phyloP scores from a whole-genome alignment of 2,113 vertebrate genomes.

The Albula glossodonta region DNA sequence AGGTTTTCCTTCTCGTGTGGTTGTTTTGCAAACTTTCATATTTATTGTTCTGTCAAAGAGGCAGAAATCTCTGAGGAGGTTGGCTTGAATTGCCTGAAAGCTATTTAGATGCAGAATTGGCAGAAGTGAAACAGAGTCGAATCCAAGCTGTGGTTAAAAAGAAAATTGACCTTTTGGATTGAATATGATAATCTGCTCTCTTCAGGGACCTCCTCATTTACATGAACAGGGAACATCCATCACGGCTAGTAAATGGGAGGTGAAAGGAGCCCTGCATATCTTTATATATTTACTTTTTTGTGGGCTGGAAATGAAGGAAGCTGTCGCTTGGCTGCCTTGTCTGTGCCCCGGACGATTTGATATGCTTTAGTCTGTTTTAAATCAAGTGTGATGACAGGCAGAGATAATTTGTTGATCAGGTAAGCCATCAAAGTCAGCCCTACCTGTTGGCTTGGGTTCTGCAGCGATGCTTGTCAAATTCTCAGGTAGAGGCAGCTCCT shows the following conservation, averaged over 20 bases:
- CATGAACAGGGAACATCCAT: conserved; percentile 8
- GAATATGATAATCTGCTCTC: conserved; percentile 9
- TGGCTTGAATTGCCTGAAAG: neutral
- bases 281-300: neutral
- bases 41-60: neutral
- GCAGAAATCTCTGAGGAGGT: neutral
- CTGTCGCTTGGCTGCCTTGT: neutral
- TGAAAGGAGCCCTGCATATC: neutral
- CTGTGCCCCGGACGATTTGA: neutral
- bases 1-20: neutral
- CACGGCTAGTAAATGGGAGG: conserved; percentile 8
- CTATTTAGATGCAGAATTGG: neutral
- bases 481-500: conserved; percentile 18
- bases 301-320: neutral
- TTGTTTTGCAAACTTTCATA: neutral
- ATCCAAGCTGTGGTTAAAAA: neutral
- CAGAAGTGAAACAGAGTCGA: neutral
- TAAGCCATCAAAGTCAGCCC: neutral
- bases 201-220: neutral
- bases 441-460: neutral
- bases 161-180: conserved; percentile 5
- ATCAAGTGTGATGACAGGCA: conserved; percentile 23
- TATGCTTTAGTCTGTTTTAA: conserved; percentile 4
- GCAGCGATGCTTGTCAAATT: neutral
- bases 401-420: conserved; percentile 30